A percentile compares a stretch with the other conserved stretches of the same genome.
These are phyloP conservation scores for Ypsolopha scabrella DNA, from an alignment of 2,888 invertebrate genomes.

Conservation along the genomic window DNA sequence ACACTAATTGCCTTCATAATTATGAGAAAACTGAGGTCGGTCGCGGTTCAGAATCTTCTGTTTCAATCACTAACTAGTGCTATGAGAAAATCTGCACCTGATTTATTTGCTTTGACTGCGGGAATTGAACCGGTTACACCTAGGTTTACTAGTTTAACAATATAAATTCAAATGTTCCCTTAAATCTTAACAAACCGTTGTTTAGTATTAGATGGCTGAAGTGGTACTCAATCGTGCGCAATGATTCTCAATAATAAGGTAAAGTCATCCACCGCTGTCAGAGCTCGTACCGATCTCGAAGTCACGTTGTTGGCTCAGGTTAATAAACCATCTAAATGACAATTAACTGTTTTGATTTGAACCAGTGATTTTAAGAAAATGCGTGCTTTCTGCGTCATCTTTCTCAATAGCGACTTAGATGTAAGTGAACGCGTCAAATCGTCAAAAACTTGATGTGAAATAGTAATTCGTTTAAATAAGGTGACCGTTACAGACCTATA, in stretches of 20 bases:
- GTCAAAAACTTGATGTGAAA: not conserved
- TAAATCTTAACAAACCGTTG: slow-evolving; percentile 5
- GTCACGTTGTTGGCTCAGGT: slow-evolving; percentile 49
- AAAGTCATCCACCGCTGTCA: slow-evolving; percentile 48
- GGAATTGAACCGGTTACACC: not conserved
- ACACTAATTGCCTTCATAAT: slow-evolving; percentile 42
- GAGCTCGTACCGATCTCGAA: slow-evolving; percentile 38
- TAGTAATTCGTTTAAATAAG: not conserved
- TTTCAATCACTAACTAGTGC: not conserved
- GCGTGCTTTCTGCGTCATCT: not conserved
- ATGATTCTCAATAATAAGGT: slow-evolving; percentile 21
- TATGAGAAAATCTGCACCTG: not conserved
- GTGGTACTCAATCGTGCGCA: slow-evolving; percentile 31
- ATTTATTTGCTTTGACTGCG: not conserved
- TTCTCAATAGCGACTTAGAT: not conserved
- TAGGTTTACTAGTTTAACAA: no score
- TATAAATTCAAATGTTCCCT: not conserved
- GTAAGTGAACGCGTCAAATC: no score
- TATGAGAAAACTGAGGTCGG: slow-evolving; percentile 41
- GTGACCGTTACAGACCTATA: slow-evolving; percentile 11
- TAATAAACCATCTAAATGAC: slow-evolving; percentile 37
- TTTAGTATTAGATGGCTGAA: slow-evolving; percentile 19
- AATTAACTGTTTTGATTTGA: slow-evolving; percentile 20
- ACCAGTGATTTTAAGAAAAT: not conserved
- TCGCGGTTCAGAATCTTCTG: slow-evolving; percentile 22